Percentiles rank a stretch among this genome's conserved stretches.
These are phyloP conservation scores for Nephrocerus scutellatus DNA, from an alignment of 2,888 invertebrate species.

Conservation along the genomic window DNA sequence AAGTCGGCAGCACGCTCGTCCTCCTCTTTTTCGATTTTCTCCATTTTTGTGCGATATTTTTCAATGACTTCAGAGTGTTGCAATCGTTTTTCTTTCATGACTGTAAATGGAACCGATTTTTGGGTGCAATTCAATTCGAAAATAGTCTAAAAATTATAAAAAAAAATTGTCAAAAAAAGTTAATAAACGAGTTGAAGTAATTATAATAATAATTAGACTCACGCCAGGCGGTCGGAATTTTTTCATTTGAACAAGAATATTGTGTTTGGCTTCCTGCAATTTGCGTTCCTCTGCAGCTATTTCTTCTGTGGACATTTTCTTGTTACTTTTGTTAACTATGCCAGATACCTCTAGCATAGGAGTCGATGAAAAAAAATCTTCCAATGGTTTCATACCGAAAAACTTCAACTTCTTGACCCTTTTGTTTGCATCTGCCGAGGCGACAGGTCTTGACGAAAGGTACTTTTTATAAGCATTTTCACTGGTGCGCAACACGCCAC, in stretches of 20 bases:
- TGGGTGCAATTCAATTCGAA: conserved; percentile 83
- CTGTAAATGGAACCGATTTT: conserved; percentile 66
- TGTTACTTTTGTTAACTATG: conserved; percentile 23
- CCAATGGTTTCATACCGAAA: conserved; percentile 51
- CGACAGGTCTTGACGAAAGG: conserved; percentile 74
- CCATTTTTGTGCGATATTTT: conserved; percentile 45
- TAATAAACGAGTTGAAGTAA: background rate
- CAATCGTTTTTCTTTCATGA: conserved; percentile 83
- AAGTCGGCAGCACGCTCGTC: conserved; percentile 26
- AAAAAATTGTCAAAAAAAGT: background rate
- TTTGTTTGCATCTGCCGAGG: conserved; percentile 82
- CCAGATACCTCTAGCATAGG: conserved; percentile 47
- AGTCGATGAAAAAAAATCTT: conserved; percentile 36
- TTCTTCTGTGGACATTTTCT: conserved; percentile 52
- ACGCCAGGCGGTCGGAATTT: conserved; percentile 43
- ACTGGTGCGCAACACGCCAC: conserved; percentile 63
- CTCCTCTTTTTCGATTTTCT: conserved; percentile 36
- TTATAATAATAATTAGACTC: conserved; percentile 20
- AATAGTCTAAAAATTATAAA: conserved; percentile 65
- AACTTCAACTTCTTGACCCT: conserved; percentile 73
- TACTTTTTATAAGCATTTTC: conserved; percentile 90
- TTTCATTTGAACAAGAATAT: conserved; percentile 41
- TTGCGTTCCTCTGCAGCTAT: conserved; percentile 34
- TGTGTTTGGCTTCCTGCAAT: conserved; percentile 39
- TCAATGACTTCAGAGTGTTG: conserved; percentile 56